Base-by-base conservation (phyloP, 2,797 vertebrate species). In the Tragopan temminckii region DNA sequence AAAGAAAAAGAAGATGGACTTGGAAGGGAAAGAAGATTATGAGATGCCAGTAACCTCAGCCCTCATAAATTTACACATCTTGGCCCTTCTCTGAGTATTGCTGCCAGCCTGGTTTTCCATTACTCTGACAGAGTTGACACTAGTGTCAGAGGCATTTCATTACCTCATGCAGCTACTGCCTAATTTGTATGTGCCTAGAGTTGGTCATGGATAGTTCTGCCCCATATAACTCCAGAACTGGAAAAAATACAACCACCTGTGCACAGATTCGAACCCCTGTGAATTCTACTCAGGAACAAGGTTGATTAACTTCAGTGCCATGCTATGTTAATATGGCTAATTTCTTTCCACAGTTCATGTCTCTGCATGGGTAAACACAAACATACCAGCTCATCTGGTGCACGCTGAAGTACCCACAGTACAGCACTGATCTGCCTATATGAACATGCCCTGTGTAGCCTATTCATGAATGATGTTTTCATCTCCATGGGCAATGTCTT, bases 221-320 rank as follows among this genome's bases (percentile, higher is more conserved):
- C 61, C 48, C 81, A 50, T 45, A 9, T 53, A 85, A 76, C 62
- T 43, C 57, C 31, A 74, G 33, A 85, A 53, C 31, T 70, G 33
- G 33, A 80, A 90, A 75, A 35, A 61, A 77, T 53, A 77, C 1
- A 87, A 31, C 40, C 71, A 27, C 55, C 48, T 31, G 40, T 36
- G 33, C 27, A 40, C 14, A 53, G 36, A 57, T 77, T 57, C 0
- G 0, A 84, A 59, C 81, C 21, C 10, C 10, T 63, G 4, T 0
- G 0, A 93, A 85, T 82, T 48, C 48, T 25, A 12, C 29, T 85
- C 52, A 70, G 71, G 76, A 76, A 85, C 7, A 7, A 13, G 14
- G 46, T 15, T 87, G 69, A 93, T 77, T 61, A 87, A 85, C 78
- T 36, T 89, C 50, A 64, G 5, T 64, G 31, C 58, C 63, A 79